These are phyloP conservation scores for Cyclura pinguis DNA, from an alignment of 2,797 vertebrate genomes.

Conservation along the genomic window DNA sequence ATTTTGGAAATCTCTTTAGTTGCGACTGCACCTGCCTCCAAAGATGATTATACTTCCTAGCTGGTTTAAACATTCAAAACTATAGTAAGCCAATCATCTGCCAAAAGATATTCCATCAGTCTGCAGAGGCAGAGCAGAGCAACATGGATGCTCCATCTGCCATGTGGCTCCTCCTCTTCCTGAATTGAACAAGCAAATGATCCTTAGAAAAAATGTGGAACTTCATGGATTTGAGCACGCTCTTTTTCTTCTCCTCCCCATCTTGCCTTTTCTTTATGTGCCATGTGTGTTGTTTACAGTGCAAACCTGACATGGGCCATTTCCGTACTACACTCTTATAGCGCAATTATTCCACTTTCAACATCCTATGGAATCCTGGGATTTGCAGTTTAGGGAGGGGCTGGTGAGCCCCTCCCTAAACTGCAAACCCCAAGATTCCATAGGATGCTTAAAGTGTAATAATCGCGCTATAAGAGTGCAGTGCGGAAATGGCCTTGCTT, in stretches of 20 bases:
- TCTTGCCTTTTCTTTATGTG: background rate
- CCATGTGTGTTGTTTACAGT: background rate
- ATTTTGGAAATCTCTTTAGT: background rate
- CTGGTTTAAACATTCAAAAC: background rate
- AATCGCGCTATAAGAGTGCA: no score
- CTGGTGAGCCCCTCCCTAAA: no score
- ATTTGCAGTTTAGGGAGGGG: no score
- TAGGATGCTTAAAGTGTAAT: no score
- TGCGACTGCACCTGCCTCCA: background rate
- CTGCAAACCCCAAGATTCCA: no score
- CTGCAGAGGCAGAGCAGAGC: background rate
- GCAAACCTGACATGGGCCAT: background rate
- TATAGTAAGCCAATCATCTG: background rate
- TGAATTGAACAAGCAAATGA: background rate
- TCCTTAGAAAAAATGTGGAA: background rate
- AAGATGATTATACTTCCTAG: background rate
- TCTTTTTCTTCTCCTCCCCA: background rate
- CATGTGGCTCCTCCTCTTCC: background rate
- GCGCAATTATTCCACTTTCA: no score
- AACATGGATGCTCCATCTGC: background rate
- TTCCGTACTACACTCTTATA: no score
- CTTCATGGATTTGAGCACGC: background rate
- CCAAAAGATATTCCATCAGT: background rate
- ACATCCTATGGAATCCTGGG: no score
- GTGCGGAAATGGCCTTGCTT: background rate